Evolutionary conservation across 2,113 vertebrate genomes (phyloP).

Genomic region (Centrocercus urophasianus): DNA sequence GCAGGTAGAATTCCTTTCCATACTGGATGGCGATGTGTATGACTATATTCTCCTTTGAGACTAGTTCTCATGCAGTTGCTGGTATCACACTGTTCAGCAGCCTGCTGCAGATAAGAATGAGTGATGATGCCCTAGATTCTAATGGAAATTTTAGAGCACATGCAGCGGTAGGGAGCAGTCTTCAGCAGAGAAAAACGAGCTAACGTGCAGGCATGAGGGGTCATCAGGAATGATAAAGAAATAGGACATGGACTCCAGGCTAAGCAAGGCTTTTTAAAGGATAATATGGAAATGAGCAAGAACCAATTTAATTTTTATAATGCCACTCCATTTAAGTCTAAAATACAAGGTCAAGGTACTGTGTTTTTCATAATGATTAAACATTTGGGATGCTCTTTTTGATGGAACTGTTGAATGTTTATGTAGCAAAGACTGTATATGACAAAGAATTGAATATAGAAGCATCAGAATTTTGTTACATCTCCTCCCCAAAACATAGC

Average conservation of each 20-base stretch:
- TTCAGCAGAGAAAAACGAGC: constrained; percentile 83
- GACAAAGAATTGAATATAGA: constrained; percentile 38
- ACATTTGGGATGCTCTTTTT: constrained; percentile 62
- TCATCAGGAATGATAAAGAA: constrained; percentile 84
- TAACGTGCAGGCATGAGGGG: constrained; percentile 80
- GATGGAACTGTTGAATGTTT: constrained; percentile 40
- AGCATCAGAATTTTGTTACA: constrained; percentile 11
- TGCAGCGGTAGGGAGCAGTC: constrained; percentile 78
- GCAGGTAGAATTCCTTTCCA: constrained; percentile 66
- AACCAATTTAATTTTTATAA: constrained; percentile 81
- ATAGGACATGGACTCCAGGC: constrained; percentile 66
- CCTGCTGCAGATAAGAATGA: constrained; percentile 83
- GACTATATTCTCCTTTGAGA: constrained; percentile 75
- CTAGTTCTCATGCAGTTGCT: constrained; percentile 69
- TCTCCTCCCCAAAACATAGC: neutral
- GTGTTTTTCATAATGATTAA: constrained; percentile 72
- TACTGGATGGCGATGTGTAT: constrained; percentile 54
- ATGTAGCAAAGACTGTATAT: constrained; percentile 31
- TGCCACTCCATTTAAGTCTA: constrained; percentile 76
- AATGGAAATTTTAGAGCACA: constrained; percentile 79
- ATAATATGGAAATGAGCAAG: constrained; percentile 80
- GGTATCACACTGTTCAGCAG: constrained; percentile 72
- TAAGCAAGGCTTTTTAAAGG: constrained; percentile 70
- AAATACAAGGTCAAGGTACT: constrained; percentile 74
- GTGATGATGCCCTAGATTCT: constrained; percentile 84